These are phyloP conservation scores for Oscheius sp. DNA, from an alignment of 1,140 invertebrate genomes.

Conservation along the genomic window DNA sequence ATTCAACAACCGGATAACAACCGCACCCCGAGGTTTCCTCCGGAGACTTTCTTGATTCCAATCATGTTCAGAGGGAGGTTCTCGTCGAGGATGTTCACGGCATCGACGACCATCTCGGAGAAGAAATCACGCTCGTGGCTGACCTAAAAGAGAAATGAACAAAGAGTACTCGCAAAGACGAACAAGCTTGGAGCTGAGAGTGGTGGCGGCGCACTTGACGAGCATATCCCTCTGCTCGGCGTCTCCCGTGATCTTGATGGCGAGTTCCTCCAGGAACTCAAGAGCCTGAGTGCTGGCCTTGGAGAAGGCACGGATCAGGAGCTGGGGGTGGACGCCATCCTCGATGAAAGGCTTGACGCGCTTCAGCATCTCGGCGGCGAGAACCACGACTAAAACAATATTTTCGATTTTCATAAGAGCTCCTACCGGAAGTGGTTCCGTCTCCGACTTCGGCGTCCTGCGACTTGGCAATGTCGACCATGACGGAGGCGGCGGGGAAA, in stretches of 20 bases:
- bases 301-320: constrained; percentile 82
- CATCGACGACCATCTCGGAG: constrained; percentile 93
- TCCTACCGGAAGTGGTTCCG: constrained; percentile 53
- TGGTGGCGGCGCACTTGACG: constrained; percentile 90
- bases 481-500: constrained; percentile 92
- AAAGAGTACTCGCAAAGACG: too few species aligned
- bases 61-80: constrained; percentile 93
- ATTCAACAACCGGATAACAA: constrained; percentile 30
- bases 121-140: constrained; percentile 72
- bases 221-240: constrained; percentile 74
- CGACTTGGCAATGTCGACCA: constrained; percentile 98
- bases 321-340: constrained; percentile 90
- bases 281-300: constrained; percentile 78
- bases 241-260: constrained; percentile 71
- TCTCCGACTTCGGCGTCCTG: constrained; percentile 90
- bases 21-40: constrained; percentile 79
- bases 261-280: constrained; percentile 79
- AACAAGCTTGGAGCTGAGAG: constrained; percentile 68
- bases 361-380: constrained; percentile 92
- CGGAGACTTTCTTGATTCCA: constrained; percentile 96
- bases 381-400: constrained; percentile 77
- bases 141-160: constrained; percentile 45
- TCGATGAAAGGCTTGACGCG: constrained; percentile 91
- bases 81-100: constrained; percentile 87
- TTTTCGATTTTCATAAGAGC: constrained; percentile 9